Conservation (phyloP, 2,888 invertebrate genomes). For the Hetaerina titia region DNA sequence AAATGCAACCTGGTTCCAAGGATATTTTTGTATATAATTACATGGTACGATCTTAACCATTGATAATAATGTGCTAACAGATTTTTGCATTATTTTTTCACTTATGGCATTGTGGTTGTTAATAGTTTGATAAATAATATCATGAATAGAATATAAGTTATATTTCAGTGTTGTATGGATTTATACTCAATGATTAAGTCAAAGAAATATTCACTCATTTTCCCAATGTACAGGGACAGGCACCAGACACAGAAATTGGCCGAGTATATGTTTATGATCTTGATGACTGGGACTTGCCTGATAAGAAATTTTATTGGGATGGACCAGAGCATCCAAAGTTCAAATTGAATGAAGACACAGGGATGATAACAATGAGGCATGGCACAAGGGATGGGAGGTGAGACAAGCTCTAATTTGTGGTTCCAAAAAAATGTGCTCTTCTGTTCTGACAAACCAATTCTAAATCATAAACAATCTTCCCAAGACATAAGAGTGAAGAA, state of each 20-base stretch:
- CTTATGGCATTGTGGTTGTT: too few species aligned
- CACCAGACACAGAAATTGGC: slow-evolving; percentile 94
- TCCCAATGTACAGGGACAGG: slow-evolving; percentile 83
- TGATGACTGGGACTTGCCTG: slow-evolving; percentile 99
- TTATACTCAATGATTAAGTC: neutral
- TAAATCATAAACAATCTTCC: neutral
- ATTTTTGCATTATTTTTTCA: neutral
- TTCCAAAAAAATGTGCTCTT: neutral
- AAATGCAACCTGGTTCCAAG: slow-evolving; percentile 98
- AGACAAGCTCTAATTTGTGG: slow-evolving; percentile 72
- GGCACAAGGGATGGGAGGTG: slow-evolving; percentile 91
- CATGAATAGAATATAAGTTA: too few species aligned
- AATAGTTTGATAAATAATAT: neutral
- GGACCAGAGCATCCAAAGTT: slow-evolving; percentile 91
- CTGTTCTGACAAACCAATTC: neutral
- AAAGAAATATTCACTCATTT: neutral
- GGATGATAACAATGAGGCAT: slow-evolving; percentile 97
- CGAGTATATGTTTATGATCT: slow-evolving; percentile 97
- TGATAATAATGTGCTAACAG: too few species aligned
- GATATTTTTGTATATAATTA: slow-evolving; percentile 98
- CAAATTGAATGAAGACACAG: slow-evolving; percentile 93
- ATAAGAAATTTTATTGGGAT: slow-evolving; percentile 98
- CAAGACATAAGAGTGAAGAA: neutral
- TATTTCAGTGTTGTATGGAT: neutral
- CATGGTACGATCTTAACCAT: slow-evolving; percentile 77